A percentile compares a stretch with the other conserved stretches of the same genome.
phyloP scores from a whole-genome alignment of 2,888 invertebrate species.

The Micoletzkya japonica region DNA sequence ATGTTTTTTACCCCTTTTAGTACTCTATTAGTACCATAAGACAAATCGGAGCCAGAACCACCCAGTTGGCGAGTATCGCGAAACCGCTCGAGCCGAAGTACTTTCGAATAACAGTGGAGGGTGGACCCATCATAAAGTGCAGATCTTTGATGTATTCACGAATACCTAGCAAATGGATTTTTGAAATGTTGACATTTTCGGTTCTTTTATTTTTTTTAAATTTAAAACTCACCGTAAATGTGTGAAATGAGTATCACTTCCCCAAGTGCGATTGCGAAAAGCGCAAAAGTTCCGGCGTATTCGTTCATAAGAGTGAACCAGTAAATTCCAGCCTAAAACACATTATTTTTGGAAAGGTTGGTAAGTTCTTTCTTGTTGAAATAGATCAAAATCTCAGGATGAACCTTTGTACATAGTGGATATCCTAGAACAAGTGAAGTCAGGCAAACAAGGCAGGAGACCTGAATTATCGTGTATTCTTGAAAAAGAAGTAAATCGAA shows the following conservation, averaged over 20 bases:
- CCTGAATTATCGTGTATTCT: neutral
- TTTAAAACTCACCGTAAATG: slow-evolving; percentile 20
- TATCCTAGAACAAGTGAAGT: slow-evolving; percentile 23
- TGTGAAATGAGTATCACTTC: slow-evolving; percentile 16
- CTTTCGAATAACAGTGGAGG: slow-evolving; percentile 1
- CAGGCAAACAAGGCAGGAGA: slow-evolving; percentile 7
- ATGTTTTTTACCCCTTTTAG: neutral
- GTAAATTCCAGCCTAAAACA: slow-evolving; percentile 27
- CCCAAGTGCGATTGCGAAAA: slow-evolving; percentile 21
- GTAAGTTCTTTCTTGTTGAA: neutral
- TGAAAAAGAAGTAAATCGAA: neutral
- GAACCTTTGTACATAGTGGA: slow-evolving; percentile 25
- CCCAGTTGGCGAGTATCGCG: slow-evolving; percentile 7
- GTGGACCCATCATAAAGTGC: slow-evolving; percentile 27
- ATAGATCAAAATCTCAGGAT: neutral
- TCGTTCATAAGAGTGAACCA: slow-evolving; percentile 29
- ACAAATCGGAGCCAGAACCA: slow-evolving; percentile 2
- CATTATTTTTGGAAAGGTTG: neutral
- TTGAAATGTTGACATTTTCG: neutral
- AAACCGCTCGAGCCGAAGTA: slow-evolving; percentile 14
- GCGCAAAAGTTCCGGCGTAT: slow-evolving; percentile 17
- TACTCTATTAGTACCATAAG: neutral
- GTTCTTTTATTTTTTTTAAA: neutral
- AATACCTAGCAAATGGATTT: slow-evolving; percentile 3
- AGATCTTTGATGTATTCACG: slow-evolving; percentile 12